Evolutionary conservation across 2,888 invertebrate species (phyloP), one percentile per base, ranked within the genome.

Genomic region (Lottia scabra): DNA sequence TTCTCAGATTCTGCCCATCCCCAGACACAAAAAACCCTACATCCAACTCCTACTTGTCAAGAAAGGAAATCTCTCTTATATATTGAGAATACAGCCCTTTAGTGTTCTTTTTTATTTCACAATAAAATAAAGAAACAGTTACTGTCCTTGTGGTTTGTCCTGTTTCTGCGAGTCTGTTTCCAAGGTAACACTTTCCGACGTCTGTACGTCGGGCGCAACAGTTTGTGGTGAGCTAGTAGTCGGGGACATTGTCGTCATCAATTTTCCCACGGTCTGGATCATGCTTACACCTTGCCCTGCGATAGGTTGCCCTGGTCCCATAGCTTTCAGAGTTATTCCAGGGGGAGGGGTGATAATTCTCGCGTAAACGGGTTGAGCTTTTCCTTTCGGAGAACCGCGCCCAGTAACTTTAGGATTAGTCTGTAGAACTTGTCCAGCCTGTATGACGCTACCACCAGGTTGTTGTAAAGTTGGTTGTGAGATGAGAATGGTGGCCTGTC

Each of bases 401-500:
- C 81, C 84, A 16, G 76, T 65, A 19, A 78, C 79, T 30, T 77
- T 70, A 8, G 78, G 69, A 16, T 78, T 76, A n/a, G 79, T 77
- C 23, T 84, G 85, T 63, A 85, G 68, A 16, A 85, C 74, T 75
- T 85, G 84, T 56, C 73, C 78, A 5, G 82, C 79, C 38, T 80
- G 76, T 48, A 82, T 71, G 67, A 82, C 76, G 65, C 80, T 80
- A 15, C 78, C 72, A 5, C 76, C 81, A 23, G 79, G 77, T 44
- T 82, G 83, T 62, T 83, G 83, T 45, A 85, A 66, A 10, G 80
- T 75, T 19, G 87, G 86, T 78, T 87, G 88, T 12, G 87, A 85
- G 72, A 88, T 85, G 43, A 88, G 81, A 64, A 88, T 85, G 56
- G 88, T 87, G 23, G 87, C 82, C 72, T 87, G 87, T 0, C 86